These are phyloP conservation scores for Brassicogethes aeneus DNA, from an alignment of 2,888 invertebrate genomes.

Conservation along the genomic window DNA sequence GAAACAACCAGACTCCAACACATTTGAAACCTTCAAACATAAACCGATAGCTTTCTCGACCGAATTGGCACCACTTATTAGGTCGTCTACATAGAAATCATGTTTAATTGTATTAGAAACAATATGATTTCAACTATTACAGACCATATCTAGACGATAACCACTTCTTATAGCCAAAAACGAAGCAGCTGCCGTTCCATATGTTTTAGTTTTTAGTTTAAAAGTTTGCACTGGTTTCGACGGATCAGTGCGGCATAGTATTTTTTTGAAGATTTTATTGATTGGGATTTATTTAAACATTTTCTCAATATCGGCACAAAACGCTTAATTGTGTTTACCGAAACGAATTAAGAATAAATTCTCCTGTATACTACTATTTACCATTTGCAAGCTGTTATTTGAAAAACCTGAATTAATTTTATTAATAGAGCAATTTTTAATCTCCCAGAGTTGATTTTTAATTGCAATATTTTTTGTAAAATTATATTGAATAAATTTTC, in stretches of 20 bases:
- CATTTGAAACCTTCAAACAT: constrained; percentile 3
- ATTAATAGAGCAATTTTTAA: background rate
- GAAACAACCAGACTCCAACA: constrained; percentile 4
- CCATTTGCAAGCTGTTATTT: background rate
- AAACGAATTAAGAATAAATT: constrained; percentile 14
- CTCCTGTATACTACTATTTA: background rate
- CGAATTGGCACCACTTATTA: constrained; percentile 8
- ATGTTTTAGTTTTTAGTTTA: constrained; percentile 17
- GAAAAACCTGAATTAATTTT: background rate
- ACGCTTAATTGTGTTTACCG: constrained; percentile 9
- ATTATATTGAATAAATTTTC: background rate
- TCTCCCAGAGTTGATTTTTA: background rate
- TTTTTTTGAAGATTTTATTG: constrained; percentile 7
- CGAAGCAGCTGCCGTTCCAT: constrained; percentile 11
- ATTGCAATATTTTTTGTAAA: background rate
- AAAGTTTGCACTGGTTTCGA: constrained; percentile 10
- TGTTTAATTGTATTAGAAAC: constrained; percentile 4
- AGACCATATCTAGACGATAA: constrained; percentile 5
- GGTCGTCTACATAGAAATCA: constrained; percentile 10
- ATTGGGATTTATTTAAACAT: constrained; percentile 16
- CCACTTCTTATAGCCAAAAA: constrained; percentile 11
- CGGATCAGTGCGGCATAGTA: constrained; percentile 9
- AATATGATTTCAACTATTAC: constrained; percentile 1
- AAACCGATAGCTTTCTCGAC: constrained; percentile 4
- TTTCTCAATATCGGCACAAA: constrained; percentile 16